These are phyloP conservation scores for Mallotus villosus DNA, from an alignment of 2,797 vertebrate species.

Conservation along the genomic window DNA sequence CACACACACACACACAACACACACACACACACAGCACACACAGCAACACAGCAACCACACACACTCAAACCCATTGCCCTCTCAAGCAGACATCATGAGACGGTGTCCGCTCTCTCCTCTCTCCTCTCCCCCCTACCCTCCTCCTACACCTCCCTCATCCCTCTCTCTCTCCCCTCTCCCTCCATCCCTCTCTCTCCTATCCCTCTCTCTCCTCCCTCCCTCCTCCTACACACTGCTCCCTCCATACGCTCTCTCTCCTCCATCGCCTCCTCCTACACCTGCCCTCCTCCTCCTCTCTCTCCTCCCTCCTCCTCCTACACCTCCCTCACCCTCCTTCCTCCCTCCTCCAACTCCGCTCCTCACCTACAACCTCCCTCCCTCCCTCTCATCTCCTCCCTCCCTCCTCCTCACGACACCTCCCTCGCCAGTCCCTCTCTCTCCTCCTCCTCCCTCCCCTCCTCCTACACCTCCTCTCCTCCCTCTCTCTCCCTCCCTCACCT, in stretches of 20 bases:
- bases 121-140: neutral
- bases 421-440: no score
- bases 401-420: no score
- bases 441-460: neutral
- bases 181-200: neutral
- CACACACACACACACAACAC: neutral
- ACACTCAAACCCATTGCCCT: neutral
- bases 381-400: no score
- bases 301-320: neutral
- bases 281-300: neutral
- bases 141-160: neutral
- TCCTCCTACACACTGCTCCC: no score
- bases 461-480: neutral
- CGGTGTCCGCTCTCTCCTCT: neutral
- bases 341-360: no score
- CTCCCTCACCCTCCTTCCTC: neutral
- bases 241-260: neutral
- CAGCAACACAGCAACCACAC: neutral
- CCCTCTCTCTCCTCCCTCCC: neutral
- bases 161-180: neutral
- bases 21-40: neutral
- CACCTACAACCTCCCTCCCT: no score
- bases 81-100: neutral
- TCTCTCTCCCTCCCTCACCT: neutral
- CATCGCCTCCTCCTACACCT: neutral